phyloP scores from a whole-genome alignment of 2,113 vertebrate genomes.

The Trematocara macrostoma region DNA sequence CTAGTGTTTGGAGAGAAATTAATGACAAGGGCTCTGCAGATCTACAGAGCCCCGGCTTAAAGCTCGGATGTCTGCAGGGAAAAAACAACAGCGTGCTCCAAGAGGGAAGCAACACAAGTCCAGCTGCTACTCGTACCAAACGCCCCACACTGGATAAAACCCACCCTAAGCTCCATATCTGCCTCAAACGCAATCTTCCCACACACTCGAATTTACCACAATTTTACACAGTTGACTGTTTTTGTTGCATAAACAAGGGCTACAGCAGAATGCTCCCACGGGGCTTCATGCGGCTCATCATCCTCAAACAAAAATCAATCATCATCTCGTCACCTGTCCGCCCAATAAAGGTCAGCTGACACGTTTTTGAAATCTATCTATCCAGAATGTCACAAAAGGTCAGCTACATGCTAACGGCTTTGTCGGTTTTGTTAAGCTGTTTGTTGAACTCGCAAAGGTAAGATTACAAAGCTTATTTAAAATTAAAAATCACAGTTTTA shows the following conservation, averaged over 20 bases:
- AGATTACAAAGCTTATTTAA: not conserved
- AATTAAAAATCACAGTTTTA: not conserved
- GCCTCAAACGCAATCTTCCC: not conserved
- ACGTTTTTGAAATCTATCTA: not conserved
- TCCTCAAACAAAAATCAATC: not conserved
- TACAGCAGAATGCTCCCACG: not conserved
- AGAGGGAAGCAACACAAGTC: slow-evolving; percentile 3
- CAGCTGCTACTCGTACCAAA: slow-evolving; percentile 13
- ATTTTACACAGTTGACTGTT: not conserved
- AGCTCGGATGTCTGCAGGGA: not conserved
- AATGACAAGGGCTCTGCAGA: slow-evolving; percentile 39
- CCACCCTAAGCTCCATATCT: not conserved
- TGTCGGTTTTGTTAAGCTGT: not conserved
- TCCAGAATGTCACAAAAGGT: not conserved
- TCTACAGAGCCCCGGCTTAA: not conserved
- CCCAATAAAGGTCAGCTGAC: slow-evolving; percentile 2
- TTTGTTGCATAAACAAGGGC: not conserved
- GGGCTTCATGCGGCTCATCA: not conserved
- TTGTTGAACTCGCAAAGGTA: not conserved
- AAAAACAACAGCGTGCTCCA: not conserved
- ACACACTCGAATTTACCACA: not conserved
- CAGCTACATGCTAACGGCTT: not conserved
- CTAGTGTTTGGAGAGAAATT: slow-evolving; percentile 44
- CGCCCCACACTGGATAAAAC: not conserved
- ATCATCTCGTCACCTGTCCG: not conserved